These are phyloP conservation scores for Dryas iulia DNA, from an alignment of 1,140 invertebrate species.

Conservation along the genomic window DNA sequence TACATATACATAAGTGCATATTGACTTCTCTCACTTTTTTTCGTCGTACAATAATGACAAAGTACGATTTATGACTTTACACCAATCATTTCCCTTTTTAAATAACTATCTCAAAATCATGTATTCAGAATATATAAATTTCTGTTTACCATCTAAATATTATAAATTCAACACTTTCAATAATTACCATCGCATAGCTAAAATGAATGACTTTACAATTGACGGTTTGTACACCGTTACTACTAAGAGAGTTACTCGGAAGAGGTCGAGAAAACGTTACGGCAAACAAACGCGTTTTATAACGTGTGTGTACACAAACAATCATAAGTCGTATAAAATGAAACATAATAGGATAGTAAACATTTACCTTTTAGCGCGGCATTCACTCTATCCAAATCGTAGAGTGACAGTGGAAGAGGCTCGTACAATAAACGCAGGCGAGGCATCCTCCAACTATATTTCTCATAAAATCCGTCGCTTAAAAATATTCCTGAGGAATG, in stretches of 20 bases:
- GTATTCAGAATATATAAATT: no score
- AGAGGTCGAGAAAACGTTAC: background rate
- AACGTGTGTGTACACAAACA: conserved; percentile 46
- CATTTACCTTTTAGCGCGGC: conserved; percentile 77
- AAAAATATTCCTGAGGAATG: conserved; percentile 76
- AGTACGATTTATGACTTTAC: background rate
- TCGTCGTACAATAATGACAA: no score
- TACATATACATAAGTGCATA: no score
- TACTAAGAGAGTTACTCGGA: background rate
- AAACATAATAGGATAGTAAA: conserved; percentile 62
- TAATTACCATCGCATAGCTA: background rate
- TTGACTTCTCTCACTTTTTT: no score
- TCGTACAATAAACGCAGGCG: conserved; percentile 68
- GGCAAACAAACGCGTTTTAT: conserved; percentile 40
- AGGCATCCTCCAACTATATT: conserved; percentile 52
- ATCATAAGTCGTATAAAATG: conserved; percentile 46
- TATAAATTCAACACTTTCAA: background rate
- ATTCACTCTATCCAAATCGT: conserved; percentile 76
- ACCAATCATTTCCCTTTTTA: no score
- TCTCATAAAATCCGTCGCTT: conserved; percentile 67
- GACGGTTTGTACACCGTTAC: background rate
- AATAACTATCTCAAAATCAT: no score
- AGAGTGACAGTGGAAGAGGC: conserved; percentile 71
- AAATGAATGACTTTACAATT: background rate
- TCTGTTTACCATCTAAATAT: no score